Percentiles rank a stretch among this genome's conserved stretches.
Evolutionary conservation across 35 echinoderm and acorn worm species (phyloP).

Genomic region (Nesometra sesokonis): DNA sequence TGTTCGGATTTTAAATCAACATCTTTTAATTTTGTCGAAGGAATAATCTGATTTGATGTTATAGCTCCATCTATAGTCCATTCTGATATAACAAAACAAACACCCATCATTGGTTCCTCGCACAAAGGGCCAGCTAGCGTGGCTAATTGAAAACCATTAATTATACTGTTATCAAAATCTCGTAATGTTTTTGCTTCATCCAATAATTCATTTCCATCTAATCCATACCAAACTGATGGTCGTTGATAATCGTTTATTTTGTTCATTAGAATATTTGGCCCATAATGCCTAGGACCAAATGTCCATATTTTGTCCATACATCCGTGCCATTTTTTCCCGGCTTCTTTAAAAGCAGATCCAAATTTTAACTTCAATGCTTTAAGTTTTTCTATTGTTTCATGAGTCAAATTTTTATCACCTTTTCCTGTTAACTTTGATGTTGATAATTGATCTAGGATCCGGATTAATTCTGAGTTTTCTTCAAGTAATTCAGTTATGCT

Average conservation of each 20-base stretch:
- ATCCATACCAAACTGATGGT: conserved; percentile 58
- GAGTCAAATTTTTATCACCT: conserved; percentile 26
- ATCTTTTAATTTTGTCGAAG: not conserved
- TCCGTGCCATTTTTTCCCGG: conserved; percentile 83
- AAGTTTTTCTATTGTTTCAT: conserved; percentile 24
- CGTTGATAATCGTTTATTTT: conserved; percentile 58
- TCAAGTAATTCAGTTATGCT: conserved; percentile 57
- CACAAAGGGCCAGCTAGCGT: conserved; percentile 81
- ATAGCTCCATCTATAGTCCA: conserved; percentile 43
- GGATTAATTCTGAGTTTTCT: conserved; percentile 54
- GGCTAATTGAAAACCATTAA: conserved; percentile 91
- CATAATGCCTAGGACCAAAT: conserved; percentile 78
- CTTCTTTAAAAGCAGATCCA: conserved; percentile 46
- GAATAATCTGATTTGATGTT: not conserved
- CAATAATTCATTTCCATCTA: conserved; percentile 6
- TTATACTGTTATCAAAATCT: conserved; percentile 75
- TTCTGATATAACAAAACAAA: conserved; percentile 59
- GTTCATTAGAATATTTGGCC: conserved; percentile 87
- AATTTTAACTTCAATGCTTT: conserved; percentile 45
- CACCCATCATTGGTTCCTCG: conserved; percentile 98
- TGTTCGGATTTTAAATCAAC: not conserved
- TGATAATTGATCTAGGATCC: conserved; percentile 50
- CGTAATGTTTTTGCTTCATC: conserved; percentile 8
- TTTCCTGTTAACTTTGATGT: conserved; percentile 38
- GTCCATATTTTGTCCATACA: conserved; percentile 61